Percentiles rank a stretch among this genome's conserved stretches.
Evolutionary conservation across 2,888 invertebrate genomes (phyloP).

Genomic region (Ophion ventricosus): DNA sequence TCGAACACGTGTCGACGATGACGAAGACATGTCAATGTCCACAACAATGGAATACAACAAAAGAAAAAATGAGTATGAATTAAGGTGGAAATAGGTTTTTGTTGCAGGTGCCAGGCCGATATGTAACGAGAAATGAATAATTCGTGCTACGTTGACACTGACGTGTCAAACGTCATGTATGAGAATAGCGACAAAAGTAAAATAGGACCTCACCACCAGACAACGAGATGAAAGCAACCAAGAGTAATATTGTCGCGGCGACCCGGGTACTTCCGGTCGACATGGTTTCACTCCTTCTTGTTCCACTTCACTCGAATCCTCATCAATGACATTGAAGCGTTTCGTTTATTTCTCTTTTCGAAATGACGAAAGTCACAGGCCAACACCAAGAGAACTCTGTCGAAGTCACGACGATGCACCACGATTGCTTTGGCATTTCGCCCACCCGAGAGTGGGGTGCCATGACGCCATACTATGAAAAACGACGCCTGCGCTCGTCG

Average conservation of each 20-base stretch:
- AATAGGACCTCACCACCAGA: slow-evolving; percentile 64
- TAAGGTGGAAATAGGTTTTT: too few species aligned
- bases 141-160: slow-evolving; percentile 4
- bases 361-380: not conserved
- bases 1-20: too few species aligned
- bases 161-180: slow-evolving; percentile 1
- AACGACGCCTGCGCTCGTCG: slow-evolving; percentile 68
- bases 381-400: slow-evolving; percentile 1
- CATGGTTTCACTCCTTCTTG: slow-evolving; percentile 44
- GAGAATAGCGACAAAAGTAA: slow-evolving; percentile 7
- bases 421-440: slow-evolving; percentile 25
- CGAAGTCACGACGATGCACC: slow-evolving; percentile 11
- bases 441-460: slow-evolving; percentile 29
- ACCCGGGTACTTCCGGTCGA: slow-evolving; percentile 49
- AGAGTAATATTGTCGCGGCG: slow-evolving; percentile 46
- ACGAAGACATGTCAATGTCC: too few species aligned
- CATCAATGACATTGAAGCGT: slow-evolving; percentile 48
- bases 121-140: not conserved
- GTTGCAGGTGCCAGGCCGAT: too few species aligned
- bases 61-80: too few species aligned
- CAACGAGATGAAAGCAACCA: slow-evolving; percentile 53
- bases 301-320: slow-evolving; percentile 24
- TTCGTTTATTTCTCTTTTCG: not conserved
- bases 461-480: slow-evolving; percentile 57
- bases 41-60: too few species aligned